Conservation (phyloP, 2,888 invertebrate genomes). For the Ormyrus pomaceus region DNA sequence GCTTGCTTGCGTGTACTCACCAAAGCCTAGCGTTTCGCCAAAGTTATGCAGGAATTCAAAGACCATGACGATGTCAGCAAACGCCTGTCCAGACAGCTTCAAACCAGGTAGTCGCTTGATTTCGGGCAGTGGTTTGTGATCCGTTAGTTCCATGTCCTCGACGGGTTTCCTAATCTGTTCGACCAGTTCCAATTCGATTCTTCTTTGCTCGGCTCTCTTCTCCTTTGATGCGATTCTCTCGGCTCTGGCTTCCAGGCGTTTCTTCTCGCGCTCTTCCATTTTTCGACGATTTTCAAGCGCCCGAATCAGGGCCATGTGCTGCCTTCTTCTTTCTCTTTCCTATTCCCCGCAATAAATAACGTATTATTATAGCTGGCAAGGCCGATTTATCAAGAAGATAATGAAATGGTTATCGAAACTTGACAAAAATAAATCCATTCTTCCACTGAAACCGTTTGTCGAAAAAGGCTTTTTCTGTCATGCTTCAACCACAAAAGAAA, state of each 20-base stretch:
- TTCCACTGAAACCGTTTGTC: neutral
- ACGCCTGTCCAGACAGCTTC: constrained; percentile 90
- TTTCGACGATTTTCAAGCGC: constrained; percentile 91
- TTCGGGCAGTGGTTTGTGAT: constrained; percentile 84
- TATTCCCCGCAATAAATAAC: constrained; percentile 67
- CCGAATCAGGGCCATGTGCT: constrained; percentile 92
- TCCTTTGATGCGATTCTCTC: constrained; percentile 92
- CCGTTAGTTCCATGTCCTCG: constrained; percentile 91
- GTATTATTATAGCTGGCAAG: neutral
- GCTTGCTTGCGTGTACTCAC: constrained; percentile 77
- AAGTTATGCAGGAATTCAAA: constrained; percentile 98
- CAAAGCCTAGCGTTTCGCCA: constrained; percentile 94
- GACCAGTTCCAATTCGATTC: constrained; percentile 81
- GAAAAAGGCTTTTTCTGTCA: constrained; percentile 20
- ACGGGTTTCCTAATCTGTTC: constrained; percentile 90
- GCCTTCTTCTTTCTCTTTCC: constrained; percentile 92
- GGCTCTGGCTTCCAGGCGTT: constrained; percentile 85
- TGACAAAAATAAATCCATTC: constrained; percentile 2
- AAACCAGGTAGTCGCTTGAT: constrained; percentile 88
- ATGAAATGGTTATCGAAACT: constrained; percentile 11
- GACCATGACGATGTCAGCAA: constrained; percentile 95
- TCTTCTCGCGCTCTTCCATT: constrained; percentile 90
- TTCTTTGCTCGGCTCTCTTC: constrained; percentile 85
- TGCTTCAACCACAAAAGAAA: constrained; percentile 32
- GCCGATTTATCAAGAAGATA: neutral